phyloP scores from a whole-genome alignment of 2,797 vertebrate genomes.

The Astyanax mexicanus region DNA sequence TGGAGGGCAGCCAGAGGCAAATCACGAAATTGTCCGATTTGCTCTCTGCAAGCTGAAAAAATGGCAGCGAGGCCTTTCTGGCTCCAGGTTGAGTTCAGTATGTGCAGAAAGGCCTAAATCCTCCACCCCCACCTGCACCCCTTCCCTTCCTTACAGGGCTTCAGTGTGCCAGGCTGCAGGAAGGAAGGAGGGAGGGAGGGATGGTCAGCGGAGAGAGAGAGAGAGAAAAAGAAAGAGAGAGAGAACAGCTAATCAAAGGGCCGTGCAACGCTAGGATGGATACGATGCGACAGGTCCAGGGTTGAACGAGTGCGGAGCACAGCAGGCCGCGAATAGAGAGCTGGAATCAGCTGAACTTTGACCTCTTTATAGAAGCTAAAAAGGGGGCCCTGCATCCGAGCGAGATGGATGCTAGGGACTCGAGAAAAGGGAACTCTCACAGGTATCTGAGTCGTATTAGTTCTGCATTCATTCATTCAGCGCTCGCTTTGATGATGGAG shows the following conservation, averaged over 20 bases:
- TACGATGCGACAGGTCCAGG: constrained; percentile 89
- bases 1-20: constrained; percentile 51
- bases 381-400: background rate
- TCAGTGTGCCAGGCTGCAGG: constrained; percentile 59
- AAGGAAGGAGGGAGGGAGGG: constrained; percentile 53
- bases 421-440: background rate
- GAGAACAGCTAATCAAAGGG: constrained; percentile 86
- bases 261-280: constrained; percentile 80
- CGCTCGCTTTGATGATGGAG: background rate
- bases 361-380: constrained; percentile 62
- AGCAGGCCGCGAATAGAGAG: constrained; percentile 74
- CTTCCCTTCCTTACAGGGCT: constrained; percentile 5
- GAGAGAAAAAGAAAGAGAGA: too few species aligned
- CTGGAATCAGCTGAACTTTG: constrained; percentile 71
- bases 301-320: constrained; percentile 84
- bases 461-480: background rate
- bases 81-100: constrained; percentile 81
- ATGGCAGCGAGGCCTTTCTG: constrained; percentile 79
- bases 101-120: constrained; percentile 84
- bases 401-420: background rate
- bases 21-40: constrained; percentile 71
- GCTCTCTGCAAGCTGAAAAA: constrained; percentile 68
- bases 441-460: background rate
- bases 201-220: constrained; percentile 63
- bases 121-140: constrained; percentile 84